phyloP scores from a whole-genome alignment of 2,888 invertebrate species.

The Acleris cristana region DNA sequence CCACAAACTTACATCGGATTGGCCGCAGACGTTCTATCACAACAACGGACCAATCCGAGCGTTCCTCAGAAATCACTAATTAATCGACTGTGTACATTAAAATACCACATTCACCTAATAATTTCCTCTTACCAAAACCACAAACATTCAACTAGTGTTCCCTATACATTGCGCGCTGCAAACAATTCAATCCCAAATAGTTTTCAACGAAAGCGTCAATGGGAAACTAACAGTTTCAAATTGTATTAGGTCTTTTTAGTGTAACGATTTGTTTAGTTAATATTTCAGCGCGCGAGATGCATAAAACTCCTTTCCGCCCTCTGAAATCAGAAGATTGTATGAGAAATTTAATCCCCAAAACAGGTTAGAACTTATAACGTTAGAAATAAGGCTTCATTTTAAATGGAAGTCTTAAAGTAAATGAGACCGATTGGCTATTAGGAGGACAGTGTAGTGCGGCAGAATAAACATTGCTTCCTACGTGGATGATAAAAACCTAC shows the following conservation, averaged over 20 bases:
- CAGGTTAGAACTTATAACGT: too few species aligned
- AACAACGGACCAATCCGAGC: slow-evolving; percentile 33
- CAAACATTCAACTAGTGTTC: background rate
- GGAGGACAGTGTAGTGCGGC: slow-evolving; percentile 39
- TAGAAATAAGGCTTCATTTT: too few species aligned
- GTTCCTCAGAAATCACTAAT: slow-evolving; percentile 39
- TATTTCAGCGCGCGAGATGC: slow-evolving; percentile 45
- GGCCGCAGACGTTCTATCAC: slow-evolving; percentile 31
- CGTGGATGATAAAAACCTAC: slow-evolving; percentile 45
- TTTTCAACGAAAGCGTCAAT: slow-evolving; percentile 2
- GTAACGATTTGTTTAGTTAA: slow-evolving; percentile 45
- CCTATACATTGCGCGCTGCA: background rate
- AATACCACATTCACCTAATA: slow-evolving; percentile 36
- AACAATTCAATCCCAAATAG: background rate
- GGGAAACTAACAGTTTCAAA: background rate
- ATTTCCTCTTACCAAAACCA: slow-evolving; percentile 25
- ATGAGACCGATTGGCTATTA: too few species aligned
- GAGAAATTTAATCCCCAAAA: too few species aligned
- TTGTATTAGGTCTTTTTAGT: slow-evolving; percentile 23
- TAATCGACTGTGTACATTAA: slow-evolving; percentile 39
- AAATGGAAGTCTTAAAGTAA: too few species aligned
- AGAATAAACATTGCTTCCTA: slow-evolving; percentile 48
- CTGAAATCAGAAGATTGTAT: too few species aligned
- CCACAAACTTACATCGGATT: slow-evolving; percentile 19
- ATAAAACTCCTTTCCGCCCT: slow-evolving; percentile 39